phyloP scores from a whole-genome alignment of 1,140 invertebrate species.

The Drosophila chauvacae region DNA sequence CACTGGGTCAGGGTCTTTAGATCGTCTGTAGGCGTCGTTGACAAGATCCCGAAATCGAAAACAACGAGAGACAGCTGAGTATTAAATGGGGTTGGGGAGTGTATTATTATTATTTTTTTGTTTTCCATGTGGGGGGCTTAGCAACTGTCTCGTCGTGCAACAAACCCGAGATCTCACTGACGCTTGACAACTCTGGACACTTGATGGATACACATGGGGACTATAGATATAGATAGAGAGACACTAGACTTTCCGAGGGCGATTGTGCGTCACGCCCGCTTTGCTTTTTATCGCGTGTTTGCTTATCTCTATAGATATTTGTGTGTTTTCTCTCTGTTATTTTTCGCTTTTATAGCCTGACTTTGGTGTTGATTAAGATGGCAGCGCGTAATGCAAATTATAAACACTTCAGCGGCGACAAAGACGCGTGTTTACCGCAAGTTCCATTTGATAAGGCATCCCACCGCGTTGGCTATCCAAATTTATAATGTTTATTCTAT shows the following conservation, averaged over 20 bases:
- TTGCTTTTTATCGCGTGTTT: conserved; percentile 67
- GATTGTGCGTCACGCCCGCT: conserved; percentile 65
- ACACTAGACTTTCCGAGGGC: conserved; percentile 12
- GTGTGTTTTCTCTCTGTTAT: conserved; percentile 50
- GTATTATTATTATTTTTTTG: conserved; percentile 1
- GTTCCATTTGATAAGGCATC: conserved; percentile 36
- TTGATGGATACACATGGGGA: conserved; percentile 25
- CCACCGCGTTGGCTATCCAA: conserved; percentile 20
- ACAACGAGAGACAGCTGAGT: conserved; percentile 84
- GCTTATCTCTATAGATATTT: conserved; percentile 55
- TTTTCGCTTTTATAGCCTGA: conserved; percentile 21
- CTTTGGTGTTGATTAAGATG: conserved; percentile 54
- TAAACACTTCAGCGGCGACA: conserved; percentile 58
- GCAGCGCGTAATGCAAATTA: conserved; percentile 66
- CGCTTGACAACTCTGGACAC: conserved; percentile 45
- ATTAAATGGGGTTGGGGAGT: conserved; percentile 30
- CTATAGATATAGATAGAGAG: conserved; percentile 23
- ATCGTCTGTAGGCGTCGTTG: conserved; percentile 51
- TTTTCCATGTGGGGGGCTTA: conserved; percentile 27
- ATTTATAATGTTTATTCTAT: conserved; percentile 29
- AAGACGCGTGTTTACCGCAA: conserved; percentile 58
- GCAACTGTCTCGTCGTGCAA: conserved; percentile 82
- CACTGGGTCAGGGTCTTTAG: conserved; percentile 30
- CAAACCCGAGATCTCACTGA: conserved; percentile 82
- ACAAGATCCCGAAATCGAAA: conserved; percentile 84